Base-by-base conservation (phyloP, 2,797 vertebrate genomes). In the Hydrolagus colliei region DNA sequence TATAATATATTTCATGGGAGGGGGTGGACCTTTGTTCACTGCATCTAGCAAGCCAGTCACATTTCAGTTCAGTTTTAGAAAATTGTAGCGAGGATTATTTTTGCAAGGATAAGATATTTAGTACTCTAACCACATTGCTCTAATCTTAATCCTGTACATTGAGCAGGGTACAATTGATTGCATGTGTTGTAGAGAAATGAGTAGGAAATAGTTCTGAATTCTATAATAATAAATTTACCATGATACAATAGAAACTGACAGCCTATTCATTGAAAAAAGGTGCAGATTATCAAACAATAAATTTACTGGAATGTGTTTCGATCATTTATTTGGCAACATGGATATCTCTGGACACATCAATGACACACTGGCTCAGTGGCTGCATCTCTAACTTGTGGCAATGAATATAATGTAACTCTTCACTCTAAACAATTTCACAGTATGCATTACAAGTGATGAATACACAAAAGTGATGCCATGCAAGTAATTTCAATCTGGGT, bases 221-320 rank as follows among this genome's bases (percentile, higher is more conserved):
- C 22, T 16, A 2, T n/a, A 22, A 79, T 27, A 79, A 79, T 79
- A 78, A 22, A 22, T 27, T 10, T 22, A 79, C 65, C 61, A 65
- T 27, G 76, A 63, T 32, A 27, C 65, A 79, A 27, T 79, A n/a
- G 22, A 22, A 27, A 79, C 4, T 63, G 77, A 65, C n/a, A 11
- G 77, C 65, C 27, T 67, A 68, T 82, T 62, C 67, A 67, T 68
- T 20, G 79, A 67, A 82, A 82, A 35, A 62, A 82, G 63, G 62
- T 68, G 16, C 79, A 82, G 79, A 68, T 68, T 27, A 82, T 68
- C 65, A 27, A 27, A 27, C 27, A 82, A 82, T 82, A 82, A 82
- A 68, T 10, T 12, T 68, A 18, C 79, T 35, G 79, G 79, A 52
- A 41, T 76, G 59, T 76, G 74, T 76, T 20, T 41, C 11, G 32